Base-by-base conservation (phyloP, 2,797 vertebrate genomes). In the Enoplosus armatus region DNA sequence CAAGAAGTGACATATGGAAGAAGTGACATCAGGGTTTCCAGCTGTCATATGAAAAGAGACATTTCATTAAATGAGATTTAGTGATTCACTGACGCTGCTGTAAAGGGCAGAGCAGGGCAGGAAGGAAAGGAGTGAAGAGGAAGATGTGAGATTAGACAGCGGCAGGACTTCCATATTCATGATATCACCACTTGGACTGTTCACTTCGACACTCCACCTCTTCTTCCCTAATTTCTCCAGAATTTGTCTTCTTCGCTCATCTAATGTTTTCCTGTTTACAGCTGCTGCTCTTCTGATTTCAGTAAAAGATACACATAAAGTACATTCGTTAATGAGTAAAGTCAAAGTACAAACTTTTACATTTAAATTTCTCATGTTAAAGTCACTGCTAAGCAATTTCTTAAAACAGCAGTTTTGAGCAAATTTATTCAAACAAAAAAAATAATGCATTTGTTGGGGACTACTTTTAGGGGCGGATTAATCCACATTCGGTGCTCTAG, bases 11-110 rank as follows among this genome's bases (percentile, higher is more conserved):
- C 56, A 59, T 39, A 3, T 75, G 85, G 85, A 89, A 86, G 6
- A 54, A 85, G 50, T 83, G 75, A 92, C 83, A 69, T 91, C 83
- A 88, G 9, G 9, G 5, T 80, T 76, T 83, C 72, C 81, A 86
- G 80, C 68, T 74, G 79, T 37, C 73, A 64, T 27, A 62, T 8
- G 20, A 48, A 78, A 83, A 77, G 67, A 67, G 83, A 79, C 77
- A 84, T 91, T 90, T 83, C 16, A 58, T 48, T 45, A 59, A 79
- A 77, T 27, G 31, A 61, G 51, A 73, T 77, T 67, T 26, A 26
- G 35, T 83, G 77, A 86, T 63, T 85, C 77, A 66, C 8, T 26
- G 31, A 51, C 62, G 80, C 43, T n/a, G 33, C 27, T 60, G 73
- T 80, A 11, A 83, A 78, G 5, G 53, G 12, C 60, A 58, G 69